Conservation (phyloP, 2,888 invertebrate genomes). For the Metellina segmentata region DNA sequence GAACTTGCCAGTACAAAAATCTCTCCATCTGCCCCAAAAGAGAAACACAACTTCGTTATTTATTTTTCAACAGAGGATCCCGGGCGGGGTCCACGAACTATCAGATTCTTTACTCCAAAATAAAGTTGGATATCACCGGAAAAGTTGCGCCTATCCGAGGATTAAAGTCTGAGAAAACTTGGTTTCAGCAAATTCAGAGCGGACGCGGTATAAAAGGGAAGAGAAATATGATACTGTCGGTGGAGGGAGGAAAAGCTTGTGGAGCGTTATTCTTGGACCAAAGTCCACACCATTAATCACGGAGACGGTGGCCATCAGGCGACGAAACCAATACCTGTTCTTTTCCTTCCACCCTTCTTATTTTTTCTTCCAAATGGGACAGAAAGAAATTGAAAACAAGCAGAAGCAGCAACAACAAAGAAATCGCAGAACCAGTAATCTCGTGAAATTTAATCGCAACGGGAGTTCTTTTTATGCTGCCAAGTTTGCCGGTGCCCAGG, state of each 20-base stretch:
- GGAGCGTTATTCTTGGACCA: not conserved
- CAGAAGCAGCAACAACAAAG: not conserved
- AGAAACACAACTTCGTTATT: not conserved
- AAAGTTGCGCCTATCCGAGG: slow-evolving; percentile 13
- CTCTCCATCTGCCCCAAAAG: not conserved
- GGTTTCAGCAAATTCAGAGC: slow-evolving; percentile 2
- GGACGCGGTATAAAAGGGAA: not conserved
- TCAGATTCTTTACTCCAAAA: not conserved
- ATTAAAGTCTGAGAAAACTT: slow-evolving; percentile 28
- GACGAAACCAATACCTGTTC: slow-evolving; percentile 17
- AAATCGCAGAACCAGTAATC: not conserved
- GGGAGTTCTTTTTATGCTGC: not conserved
- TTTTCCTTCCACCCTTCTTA: slow-evolving; percentile 5
- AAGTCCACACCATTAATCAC: slow-evolving; percentile 19
- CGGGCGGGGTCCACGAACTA: not conserved
- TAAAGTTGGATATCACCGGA: not conserved
- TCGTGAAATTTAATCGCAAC: not conserved
- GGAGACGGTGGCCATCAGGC: not conserved
- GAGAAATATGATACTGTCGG: slow-evolving; percentile 1
- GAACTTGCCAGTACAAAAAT: not conserved
- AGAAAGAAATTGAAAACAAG: not conserved
- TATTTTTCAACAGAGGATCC: not conserved
- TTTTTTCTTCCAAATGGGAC: not conserved
- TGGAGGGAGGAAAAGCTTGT: not conserved
- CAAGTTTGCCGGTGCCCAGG: not conserved